Conservation (phyloP, 64 coral and sea anemone genomes). For the Stichodactyla helianthus region DNA sequence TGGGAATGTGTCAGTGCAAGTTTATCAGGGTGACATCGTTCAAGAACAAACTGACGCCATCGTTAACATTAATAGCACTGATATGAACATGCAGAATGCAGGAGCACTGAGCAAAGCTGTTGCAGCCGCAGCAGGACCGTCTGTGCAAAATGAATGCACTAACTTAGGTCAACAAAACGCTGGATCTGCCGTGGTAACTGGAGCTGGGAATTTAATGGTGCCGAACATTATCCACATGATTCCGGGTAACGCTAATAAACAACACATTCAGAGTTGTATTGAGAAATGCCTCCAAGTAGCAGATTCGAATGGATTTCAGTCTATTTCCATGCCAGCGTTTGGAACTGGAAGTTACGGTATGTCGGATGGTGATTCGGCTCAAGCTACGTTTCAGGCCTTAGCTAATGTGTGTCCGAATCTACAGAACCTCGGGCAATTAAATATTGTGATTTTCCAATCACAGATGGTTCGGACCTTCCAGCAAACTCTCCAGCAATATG, state of each 20-base stretch:
- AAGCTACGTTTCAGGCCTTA: constrained; percentile 37
- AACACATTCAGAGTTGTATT: constrained; percentile 18
- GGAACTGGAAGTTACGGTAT: constrained; percentile 27
- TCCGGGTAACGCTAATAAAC: background rate
- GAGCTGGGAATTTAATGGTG: constrained; percentile 38
- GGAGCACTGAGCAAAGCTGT: constrained; percentile 72
- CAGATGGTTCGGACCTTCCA: background rate
- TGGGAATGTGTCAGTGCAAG: background rate
- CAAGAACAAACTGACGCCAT: constrained; percentile 66
- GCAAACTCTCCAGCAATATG: background rate
- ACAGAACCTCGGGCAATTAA: constrained; percentile 16
- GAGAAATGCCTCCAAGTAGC: constrained; percentile 20
- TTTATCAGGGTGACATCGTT: constrained; percentile 56
- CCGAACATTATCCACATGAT: constrained; percentile 33
- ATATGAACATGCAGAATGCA: constrained; percentile 70
- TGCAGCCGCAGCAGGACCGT: constrained; percentile 14
- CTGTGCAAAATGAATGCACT: constrained; percentile 53
- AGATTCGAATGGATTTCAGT: background rate
- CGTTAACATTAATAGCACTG: constrained; percentile 54
- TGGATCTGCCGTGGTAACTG: constrained; percentile 66
- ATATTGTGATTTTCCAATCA: constrained; percentile 18
- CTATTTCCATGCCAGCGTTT: constrained; percentile 28
- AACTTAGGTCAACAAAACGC: constrained; percentile 42
- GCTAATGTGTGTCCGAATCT: background rate
- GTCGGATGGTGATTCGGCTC: constrained; percentile 9